These are phyloP conservation scores for Rutilus rutilus DNA, from an alignment of 2,113 vertebrate species.

Conservation along the genomic window DNA sequence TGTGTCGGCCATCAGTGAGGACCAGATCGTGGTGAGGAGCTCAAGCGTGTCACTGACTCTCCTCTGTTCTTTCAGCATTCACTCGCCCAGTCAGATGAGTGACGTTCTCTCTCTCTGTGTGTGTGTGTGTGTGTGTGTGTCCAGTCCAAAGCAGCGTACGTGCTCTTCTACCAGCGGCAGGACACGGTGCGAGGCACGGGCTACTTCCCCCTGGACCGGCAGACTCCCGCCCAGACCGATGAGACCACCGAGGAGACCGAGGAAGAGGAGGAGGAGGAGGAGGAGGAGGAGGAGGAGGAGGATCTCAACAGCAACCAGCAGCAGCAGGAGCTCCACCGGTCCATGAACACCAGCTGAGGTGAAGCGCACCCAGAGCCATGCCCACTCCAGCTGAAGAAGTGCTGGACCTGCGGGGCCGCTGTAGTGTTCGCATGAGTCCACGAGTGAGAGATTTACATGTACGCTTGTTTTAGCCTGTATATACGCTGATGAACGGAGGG, in stretches of 20 bases:
- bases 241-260: no score
- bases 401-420: no score
- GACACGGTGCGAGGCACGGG: constrained; percentile 95
- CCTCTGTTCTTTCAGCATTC: no score
- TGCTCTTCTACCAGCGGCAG: constrained; percentile 96
- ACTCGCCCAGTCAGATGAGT: not conserved
- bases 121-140: constrained; percentile 32
- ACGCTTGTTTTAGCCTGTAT: not conserved
- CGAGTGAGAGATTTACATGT: not conserved
- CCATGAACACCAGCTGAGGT: constrained; percentile 93
- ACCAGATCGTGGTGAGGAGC: constrained; percentile 95
- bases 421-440: not conserved
- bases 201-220: constrained; percentile 93
- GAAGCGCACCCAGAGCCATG: constrained; percentile 83
- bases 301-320: constrained; percentile 78
- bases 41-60: constrained; percentile 25
- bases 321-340: constrained; percentile 76
- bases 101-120: constrained; percentile 30
- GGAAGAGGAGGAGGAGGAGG: no score
- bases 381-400: constrained; percentile 65
- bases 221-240: constrained; percentile 83
- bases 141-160: constrained; percentile 97
- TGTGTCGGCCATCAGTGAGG: constrained; percentile 89
- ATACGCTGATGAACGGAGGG: not conserved
- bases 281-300: constrained; percentile 81